Evolutionary conservation across 2,113 vertebrate genomes (phyloP), one percentile per base, ranked within the genome.

Genomic region (Acanthochromis polyacanthus): DNA sequence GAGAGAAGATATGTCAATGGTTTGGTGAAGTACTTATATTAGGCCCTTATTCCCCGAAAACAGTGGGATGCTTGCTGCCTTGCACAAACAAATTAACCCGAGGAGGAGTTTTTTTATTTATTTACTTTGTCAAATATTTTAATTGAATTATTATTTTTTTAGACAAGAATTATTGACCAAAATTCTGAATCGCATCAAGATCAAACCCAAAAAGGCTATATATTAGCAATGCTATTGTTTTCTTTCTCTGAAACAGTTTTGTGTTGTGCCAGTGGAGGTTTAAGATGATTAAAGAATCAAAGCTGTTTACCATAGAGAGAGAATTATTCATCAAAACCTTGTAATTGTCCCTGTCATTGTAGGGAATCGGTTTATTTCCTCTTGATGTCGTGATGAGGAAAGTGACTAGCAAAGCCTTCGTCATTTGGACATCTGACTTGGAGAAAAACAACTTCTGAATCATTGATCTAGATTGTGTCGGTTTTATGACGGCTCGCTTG

Each of bases 361-460:
- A 36, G 71, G 88, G 83, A 91, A 78, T 89, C 75, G 78, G 25
- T 75, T 76, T 10, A 53, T 72, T 78, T 71, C 58, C 72, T 71
- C 30, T 61, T 50, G 20, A 70, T 85, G 81, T 43, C 6, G 15
- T 43, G 50, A 80, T 60, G 63, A 73, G 48, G 72, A 69, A 56
- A 10, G 50, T 81, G 75, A 80, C 68, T 45, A 58, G 57, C 61
- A 46, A 63, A 71, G 50, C 48, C 11, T 32, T 78, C 59, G 25
- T 78, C 48, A 43, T 30, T 77, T 28, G 0, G 19, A 78, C n/a
- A 71, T 64, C 62, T 19, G 22, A 79, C 48, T 76, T 22, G 5
- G 62, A 68, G 71, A 71, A 91, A 84, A 86, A 83, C 75, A 81
- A 48, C 55, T 65, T 81, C 60, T 89, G 73, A 87, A 70, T 88